Percentiles rank a stretch among this genome's conserved stretches.
Evolutionary conservation across 2,888 invertebrate species (phyloP).

Genomic region (Laspeyria flexula): DNA sequence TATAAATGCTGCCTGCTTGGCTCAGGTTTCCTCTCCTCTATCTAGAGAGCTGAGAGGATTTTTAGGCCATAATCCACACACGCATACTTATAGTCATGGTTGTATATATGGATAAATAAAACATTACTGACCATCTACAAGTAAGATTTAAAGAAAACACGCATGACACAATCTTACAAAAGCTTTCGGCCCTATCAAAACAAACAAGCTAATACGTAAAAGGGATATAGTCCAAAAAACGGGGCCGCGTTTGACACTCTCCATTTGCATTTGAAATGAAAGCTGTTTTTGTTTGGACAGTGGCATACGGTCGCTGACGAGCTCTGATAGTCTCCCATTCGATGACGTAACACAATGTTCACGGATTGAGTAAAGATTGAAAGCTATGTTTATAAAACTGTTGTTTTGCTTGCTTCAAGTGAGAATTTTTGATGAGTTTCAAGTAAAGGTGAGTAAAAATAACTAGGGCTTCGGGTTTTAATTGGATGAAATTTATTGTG

Average conservation of each 20-base stretch:
- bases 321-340: constrained; percentile 2
- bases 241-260: constrained; percentile 36
- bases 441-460: not conserved
- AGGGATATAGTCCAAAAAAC: constrained; percentile 37
- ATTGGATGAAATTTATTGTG: too few species aligned
- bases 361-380: constrained; percentile 21
- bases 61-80: too few species aligned
- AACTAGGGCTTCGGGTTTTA: too few species aligned
- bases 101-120: too few species aligned
- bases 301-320: constrained; percentile 36
- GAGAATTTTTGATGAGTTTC: not conserved
- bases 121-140: too few species aligned
- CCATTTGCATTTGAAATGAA: constrained; percentile 57
- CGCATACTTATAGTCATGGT: too few species aligned
- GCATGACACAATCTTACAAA: not conserved
- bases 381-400: not conserved
- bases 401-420: not conserved
- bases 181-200: too few species aligned
- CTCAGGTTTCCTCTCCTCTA: too few species aligned
- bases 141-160: too few species aligned
- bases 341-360: constrained; percentile 14
- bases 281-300: constrained; percentile 46
- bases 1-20: too few species aligned
- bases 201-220: constrained; percentile 3
- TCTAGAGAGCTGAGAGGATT: too few species aligned